phyloP scores from a whole-genome alignment of 2,113 vertebrate genomes.

The Natator depressus region DNA sequence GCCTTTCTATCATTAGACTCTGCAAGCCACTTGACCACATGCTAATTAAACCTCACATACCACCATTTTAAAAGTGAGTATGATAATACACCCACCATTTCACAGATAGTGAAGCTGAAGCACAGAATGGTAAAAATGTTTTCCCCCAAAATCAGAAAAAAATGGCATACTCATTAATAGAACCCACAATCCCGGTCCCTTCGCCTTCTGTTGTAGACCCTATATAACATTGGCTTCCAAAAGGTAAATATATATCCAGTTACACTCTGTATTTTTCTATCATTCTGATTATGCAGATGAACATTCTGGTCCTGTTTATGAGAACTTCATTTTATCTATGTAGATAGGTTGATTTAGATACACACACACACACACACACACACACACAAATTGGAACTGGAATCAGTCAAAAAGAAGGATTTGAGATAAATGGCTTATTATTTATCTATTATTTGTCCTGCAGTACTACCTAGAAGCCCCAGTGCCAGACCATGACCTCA shows the following conservation, averaged over 20 bases:
- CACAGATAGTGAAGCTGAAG: background rate
- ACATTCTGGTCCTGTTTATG: background rate
- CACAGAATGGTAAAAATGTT: background rate
- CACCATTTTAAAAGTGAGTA: background rate
- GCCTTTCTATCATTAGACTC: background rate
- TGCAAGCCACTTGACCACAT: conserved; percentile 3
- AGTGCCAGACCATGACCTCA: too few relatives aligned
- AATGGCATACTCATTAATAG: background rate
- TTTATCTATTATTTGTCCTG: too few relatives aligned
- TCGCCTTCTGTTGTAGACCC: background rate
- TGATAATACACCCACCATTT: background rate
- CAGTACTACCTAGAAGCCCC: too few relatives aligned
- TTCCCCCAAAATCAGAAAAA: background rate
- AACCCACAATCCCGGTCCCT: accelerated
- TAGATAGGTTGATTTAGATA: too few relatives aligned
- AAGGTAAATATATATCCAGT: background rate
- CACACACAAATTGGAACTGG: too few relatives aligned
- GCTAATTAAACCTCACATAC: background rate
- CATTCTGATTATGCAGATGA: background rate
- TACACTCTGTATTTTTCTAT: background rate
- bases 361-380: too few relatives aligned
- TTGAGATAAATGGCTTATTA: too few relatives aligned
- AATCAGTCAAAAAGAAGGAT: too few relatives aligned
- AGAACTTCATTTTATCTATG: background rate
- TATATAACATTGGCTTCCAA: background rate